Base-by-base conservation (phyloP, 2,113 vertebrate species). In the Erythrocercus mccallii region DNA sequence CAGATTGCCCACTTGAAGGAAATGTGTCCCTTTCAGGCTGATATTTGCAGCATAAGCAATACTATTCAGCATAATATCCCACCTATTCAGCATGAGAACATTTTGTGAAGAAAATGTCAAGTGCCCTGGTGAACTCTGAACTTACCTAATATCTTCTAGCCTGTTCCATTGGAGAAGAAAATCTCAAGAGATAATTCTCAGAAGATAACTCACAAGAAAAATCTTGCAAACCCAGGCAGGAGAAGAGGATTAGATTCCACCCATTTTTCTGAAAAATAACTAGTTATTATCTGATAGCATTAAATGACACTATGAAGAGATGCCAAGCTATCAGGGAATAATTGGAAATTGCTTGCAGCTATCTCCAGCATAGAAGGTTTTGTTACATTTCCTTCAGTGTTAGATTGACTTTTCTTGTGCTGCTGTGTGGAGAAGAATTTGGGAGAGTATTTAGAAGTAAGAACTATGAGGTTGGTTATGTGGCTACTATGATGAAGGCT, bases 191-290 rank as follows among this genome's bases (percentile, higher is more conserved):
- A 81, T 28, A 60, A 62, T 76, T 94, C 54, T 78, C 50, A n/a
- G 61, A 77, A 80, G 72, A 69, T 58, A 69, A 82, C 35, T 79
- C 51, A 25, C 44, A 65, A 83, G 48, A 83, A 87, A 48, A 88
- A 48, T 61, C 37, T 90, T 83, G 70, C 56, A 92, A 58, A 56
- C 72, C 33, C 30, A 51, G 27, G 64, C 85, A 76, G 73, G 40
- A 96, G 9, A 69, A 76, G n/a, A 37, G 80, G 79, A 58, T 74
- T 95, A n/a, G 58, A 48, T 81, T 90, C 81, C 44, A 93, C 56
- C 70, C 92, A 42, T 72, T 76, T 95, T 37, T 77, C 79, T 92
- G 91, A 74, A 85, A 94, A 95, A 90, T 91, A 94, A 90, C 68
- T 82, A 66, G 47, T 70, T 80, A 51, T 95, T 96, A 40, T 92